Percentiles rank a stretch among this genome's conserved stretches.
Conservation (phyloP, 1,140 invertebrate species). For the Xylocopa sonorina region DNA sequence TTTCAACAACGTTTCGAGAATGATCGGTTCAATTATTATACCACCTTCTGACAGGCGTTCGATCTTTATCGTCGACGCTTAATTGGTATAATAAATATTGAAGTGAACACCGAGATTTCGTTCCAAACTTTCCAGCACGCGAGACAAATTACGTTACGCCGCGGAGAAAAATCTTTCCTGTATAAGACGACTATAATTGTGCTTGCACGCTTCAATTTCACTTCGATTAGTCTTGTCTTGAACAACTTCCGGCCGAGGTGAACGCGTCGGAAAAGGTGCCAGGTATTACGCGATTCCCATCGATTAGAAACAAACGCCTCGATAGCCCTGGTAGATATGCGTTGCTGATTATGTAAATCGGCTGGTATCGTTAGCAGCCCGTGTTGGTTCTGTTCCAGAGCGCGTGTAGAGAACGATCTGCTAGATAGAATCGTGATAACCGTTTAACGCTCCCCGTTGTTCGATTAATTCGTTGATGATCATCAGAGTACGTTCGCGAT, state of each 20-base stretch:
- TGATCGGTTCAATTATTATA: no score
- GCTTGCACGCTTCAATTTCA: no score
- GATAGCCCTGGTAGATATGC: constrained; percentile 35
- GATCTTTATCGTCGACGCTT: no score
- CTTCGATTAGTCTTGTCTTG: not conserved
- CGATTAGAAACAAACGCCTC: constrained; percentile 7
- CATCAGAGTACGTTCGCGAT: no score
- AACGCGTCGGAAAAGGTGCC: not conserved
- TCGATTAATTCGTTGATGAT: constrained; percentile 39
- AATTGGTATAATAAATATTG: no score
- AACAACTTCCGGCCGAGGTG: not conserved
- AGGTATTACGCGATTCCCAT: constrained; percentile 5
- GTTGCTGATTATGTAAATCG: constrained; percentile 48
- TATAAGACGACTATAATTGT: no score
- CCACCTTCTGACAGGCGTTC: no score
- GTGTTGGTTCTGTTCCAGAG: constrained; percentile 34
- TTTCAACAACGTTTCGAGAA: no score
- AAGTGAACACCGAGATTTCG: no score
- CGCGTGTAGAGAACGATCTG: constrained; percentile 27
- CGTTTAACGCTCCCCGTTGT: constrained; percentile 11
- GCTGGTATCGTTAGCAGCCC: constrained; percentile 19
- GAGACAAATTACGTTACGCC: no score
- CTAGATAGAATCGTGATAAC: constrained; percentile 24
- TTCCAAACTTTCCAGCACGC: no score
- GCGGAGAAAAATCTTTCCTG: no score